Evolutionary conservation across 1,140 invertebrate species (phyloP).

Genomic region (Harpegnathos saltator): DNA sequence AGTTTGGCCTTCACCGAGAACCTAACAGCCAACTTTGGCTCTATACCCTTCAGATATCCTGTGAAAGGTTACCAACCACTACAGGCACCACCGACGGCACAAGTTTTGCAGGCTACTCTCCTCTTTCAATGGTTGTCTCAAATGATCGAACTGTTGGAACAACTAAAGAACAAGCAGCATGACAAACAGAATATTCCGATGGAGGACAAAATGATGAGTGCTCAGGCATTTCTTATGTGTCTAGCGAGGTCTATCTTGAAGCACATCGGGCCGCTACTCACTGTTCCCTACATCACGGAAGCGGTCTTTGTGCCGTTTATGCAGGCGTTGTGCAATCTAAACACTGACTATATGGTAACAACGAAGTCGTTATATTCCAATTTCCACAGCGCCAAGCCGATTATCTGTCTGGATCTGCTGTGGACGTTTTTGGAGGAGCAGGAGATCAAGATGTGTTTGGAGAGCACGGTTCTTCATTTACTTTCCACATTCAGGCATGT

Average conservation of each 20-base stretch:
- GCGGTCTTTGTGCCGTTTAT: constrained; percentile 86
- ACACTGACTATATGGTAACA: constrained; percentile 21
- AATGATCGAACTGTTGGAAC: constrained; percentile 84
- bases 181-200: background rate
- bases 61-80: constrained; percentile 89
- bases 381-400: constrained; percentile 73
- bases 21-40: constrained; percentile 93
- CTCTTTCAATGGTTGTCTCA: constrained; percentile 88
- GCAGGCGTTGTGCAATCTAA: constrained; percentile 77
- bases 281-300: constrained; percentile 87
- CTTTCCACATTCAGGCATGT: constrained; percentile 88
- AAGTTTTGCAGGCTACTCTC: constrained; percentile 86
- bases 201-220: constrained; percentile 76
- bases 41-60: constrained; percentile 90
- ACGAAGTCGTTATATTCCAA: constrained; percentile 42
- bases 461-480: constrained; percentile 87
- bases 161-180: constrained; percentile 56
- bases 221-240: constrained; percentile 84
- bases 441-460: constrained; percentile 89
- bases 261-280: constrained; percentile 86
- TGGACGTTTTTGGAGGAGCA: constrained; percentile 90
- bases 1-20: constrained; percentile 92
- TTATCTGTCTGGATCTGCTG: constrained; percentile 87
- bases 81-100: constrained; percentile 87
- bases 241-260: constrained; percentile 86